Conservation (phyloP, 2,888 invertebrate genomes). For the Hofmannophila pseudospretella region DNA sequence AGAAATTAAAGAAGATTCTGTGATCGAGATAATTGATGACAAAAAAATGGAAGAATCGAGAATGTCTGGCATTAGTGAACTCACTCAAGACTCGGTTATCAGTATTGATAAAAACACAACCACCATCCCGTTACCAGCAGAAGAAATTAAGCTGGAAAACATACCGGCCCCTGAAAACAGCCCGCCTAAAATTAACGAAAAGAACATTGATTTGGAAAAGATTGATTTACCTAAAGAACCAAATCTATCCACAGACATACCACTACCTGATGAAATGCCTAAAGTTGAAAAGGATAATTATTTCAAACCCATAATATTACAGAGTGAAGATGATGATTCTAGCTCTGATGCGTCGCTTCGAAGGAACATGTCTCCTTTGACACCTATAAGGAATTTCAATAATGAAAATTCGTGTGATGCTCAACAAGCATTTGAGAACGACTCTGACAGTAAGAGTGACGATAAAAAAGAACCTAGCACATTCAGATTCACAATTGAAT, state of each 20-base stretch:
- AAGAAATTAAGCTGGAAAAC: slow-evolving; percentile 58
- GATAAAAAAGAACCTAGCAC: slow-evolving; percentile 54
- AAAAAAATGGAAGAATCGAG: slow-evolving; percentile 69
- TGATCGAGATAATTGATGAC: slow-evolving; percentile 22
- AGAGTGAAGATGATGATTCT: slow-evolving; percentile 58
- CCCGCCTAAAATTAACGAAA: slow-evolving; percentile 61
- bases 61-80: slow-evolving; percentile 71
- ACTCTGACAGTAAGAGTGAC: slow-evolving; percentile 40
- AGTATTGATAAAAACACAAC: slow-evolving; percentile 40
- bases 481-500: slow-evolving; percentile 61
- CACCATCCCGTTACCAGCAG: slow-evolving; percentile 44
- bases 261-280: slow-evolving; percentile 45
- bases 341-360: slow-evolving; percentile 63
- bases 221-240: slow-evolving; percentile 53
- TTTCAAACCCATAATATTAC: slow-evolving; percentile 47
- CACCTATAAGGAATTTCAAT: slow-evolving; percentile 66
- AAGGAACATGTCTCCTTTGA: slow-evolving; percentile 69
- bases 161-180: slow-evolving; percentile 45
- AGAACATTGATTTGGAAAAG: slow-evolving; percentile 46
- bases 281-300: slow-evolving; percentile 39
- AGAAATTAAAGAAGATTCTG: slow-evolving; percentile 17
- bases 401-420: slow-evolving; percentile 71
- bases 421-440: slow-evolving; percentile 65
- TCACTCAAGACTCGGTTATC: slow-evolving; percentile 43
- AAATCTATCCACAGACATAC: slow-evolving; percentile 33